Percentiles rank a stretch among this genome's conserved stretches.
phyloP scores from a whole-genome alignment of 2,113 vertebrate genomes.

The Trematomus loennbergii region DNA sequence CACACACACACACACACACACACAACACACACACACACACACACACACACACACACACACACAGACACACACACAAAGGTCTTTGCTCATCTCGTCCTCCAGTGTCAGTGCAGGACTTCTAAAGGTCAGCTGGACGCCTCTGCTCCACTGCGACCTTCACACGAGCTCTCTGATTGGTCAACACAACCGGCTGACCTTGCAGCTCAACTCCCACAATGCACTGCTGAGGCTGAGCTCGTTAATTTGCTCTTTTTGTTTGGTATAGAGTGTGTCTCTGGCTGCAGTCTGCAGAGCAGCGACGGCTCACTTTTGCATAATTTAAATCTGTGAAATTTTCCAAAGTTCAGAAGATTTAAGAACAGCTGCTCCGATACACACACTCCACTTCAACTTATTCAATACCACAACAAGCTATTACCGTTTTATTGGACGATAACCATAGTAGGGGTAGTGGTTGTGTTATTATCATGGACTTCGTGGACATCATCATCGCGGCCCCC shows the following conservation, averaged over 20 bases:
- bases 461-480: too few species aligned
- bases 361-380: too few species aligned
- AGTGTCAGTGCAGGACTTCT: slow-evolving; percentile 15
- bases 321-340: background rate
- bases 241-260: background rate
- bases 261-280: background rate
- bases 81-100: slow-evolving; percentile 7
- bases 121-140: slow-evolving; percentile 39
- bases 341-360: too few species aligned
- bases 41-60: slow-evolving; percentile 4
- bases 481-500: too few species aligned
- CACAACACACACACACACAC: background rate
- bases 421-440: too few species aligned
- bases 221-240: background rate
- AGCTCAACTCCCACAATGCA: slow-evolving; percentile 34
- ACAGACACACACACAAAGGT: slow-evolving; percentile 7
- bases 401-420: background rate
- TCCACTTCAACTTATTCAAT: background rate
- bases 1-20: too few species aligned
- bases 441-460: too few species aligned
- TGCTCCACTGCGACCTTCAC: slow-evolving; percentile 13
- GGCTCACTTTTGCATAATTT: background rate
- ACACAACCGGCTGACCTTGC: background rate
- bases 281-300: background rate
- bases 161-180: slow-evolving; percentile 33